Evolutionary conservation across 1,140 invertebrate genomes (phyloP), one percentile per base, ranked within the genome.

Genomic region (Drosophila repletoides): DNA sequence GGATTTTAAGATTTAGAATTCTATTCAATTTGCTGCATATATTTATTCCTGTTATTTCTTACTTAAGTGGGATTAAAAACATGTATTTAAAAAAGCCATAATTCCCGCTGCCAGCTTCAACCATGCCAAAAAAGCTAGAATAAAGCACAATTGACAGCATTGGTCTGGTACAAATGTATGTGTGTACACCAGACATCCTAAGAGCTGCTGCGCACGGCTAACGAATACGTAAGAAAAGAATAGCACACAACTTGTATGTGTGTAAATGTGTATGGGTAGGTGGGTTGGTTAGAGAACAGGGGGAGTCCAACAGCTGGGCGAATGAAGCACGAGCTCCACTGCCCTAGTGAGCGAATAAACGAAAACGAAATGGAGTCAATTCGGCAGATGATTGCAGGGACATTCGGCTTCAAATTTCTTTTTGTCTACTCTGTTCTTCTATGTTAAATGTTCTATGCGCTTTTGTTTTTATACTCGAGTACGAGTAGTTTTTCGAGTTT

Each of bases 311-410:
- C 70, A 72, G 70, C 66, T 72, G 70, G 53, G 31, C 22, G 34
- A 52, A 38, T 43, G 12, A 31, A 53, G 33, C 64, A 52, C 41
- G 40, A 52, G 60, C 49, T 41, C 60, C 36, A 65, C 60, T 70
- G 60, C 29, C 60, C 66, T 65, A 65, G 60, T 70, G 45, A 65
- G 45, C 51, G 60, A 58, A 34, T n/a, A n/a, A 58, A 65, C 60
- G 51, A 64, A 69, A 65, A 49, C 66, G 60, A 69, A 69, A 65
- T 56, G 59, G 43, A 49, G 26, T 43, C 43, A 33, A 28, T 38
- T 46, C 65, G 59, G 31, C 14, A 38, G 46, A 46, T 61, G 38
- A 68, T 38, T 58, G 31, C 49, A 34, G 60, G 40, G 52, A 56
- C 31, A 63, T 49, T 60, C 56, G 45, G 24, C 33, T 60, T 21